Evolutionary conservation across 2,113 vertebrate genomes (phyloP).

Genomic region (Acanthisitta chloris): DNA sequence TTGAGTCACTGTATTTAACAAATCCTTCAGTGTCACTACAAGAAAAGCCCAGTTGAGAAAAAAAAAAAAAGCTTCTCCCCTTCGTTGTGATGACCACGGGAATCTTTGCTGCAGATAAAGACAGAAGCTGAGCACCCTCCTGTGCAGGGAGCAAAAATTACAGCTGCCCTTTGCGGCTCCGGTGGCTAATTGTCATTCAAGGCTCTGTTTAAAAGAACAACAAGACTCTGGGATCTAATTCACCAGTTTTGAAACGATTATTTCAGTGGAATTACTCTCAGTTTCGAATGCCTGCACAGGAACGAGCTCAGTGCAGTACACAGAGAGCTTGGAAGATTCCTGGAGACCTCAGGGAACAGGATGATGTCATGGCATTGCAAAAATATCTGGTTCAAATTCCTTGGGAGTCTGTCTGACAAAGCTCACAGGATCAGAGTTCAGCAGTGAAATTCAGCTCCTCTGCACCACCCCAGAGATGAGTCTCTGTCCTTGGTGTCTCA

Average conservation of each 20-base stretch:
- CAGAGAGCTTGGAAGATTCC: background rate
- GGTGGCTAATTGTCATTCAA: background rate
- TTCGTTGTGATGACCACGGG: background rate
- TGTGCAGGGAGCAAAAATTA: slow-evolving; percentile 58
- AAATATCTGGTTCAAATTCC: slow-evolving; percentile 25
- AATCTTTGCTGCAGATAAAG: background rate
- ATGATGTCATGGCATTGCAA: slow-evolving; percentile 32
- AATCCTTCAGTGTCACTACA: background rate
- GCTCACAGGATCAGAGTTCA: background rate
- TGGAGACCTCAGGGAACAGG: slow-evolving; percentile 31
- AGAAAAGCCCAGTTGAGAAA: background rate
- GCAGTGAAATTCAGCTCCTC: background rate
- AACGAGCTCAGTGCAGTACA: background rate
- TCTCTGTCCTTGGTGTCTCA: background rate
- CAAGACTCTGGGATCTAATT: background rate
- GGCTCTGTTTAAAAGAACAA: background rate
- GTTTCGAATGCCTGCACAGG: background rate
- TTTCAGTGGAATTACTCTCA: background rate
- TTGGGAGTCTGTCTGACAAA: background rate
- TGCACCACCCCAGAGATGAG: background rate
- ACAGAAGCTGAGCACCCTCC: slow-evolving; percentile 63
- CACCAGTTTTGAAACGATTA: background rate
- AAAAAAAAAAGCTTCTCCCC: background rate
- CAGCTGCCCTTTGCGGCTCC: slow-evolving; percentile 22
- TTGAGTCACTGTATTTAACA: background rate